phyloP scores from a whole-genome alignment of 2,888 invertebrate genomes.

The Automeris io region DNA sequence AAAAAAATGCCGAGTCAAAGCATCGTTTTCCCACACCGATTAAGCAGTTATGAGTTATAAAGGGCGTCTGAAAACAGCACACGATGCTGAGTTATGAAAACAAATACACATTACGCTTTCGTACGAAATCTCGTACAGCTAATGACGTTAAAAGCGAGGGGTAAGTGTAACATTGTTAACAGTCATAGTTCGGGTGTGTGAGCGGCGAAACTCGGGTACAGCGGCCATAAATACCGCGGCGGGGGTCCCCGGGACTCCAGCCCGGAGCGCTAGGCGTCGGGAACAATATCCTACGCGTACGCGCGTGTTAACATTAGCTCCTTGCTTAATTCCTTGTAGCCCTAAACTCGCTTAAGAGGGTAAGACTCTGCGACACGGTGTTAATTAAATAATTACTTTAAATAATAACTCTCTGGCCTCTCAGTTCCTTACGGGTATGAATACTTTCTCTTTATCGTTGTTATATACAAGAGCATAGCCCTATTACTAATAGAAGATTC shows the following conservation, averaged over 20 bases:
- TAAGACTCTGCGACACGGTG: conserved; percentile 65
- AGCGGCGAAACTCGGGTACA: conserved; percentile 68
- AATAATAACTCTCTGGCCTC: conserved; percentile 61
- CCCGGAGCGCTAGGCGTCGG: conserved; percentile 24
- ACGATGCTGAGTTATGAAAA: conserved; percentile 64
- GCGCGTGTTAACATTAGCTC: conserved; percentile 71
- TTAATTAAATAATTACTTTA: conserved; percentile 76
- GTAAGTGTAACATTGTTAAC: conserved; percentile 70
- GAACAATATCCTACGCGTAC: conserved; percentile 67
- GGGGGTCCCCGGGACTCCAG: conserved; percentile 41
- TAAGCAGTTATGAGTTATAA: conserved; percentile 47
- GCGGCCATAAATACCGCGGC: conserved; percentile 67
- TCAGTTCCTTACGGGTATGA: not conserved
- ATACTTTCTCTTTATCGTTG: no score
- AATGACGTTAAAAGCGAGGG: conserved; percentile 73
- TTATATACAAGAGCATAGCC: no score
- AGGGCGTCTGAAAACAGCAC: conserved; percentile 54
- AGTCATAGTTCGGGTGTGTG: conserved; percentile 68
- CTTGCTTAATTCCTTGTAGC: conserved; percentile 72
- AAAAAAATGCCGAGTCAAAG: conserved; percentile 46
- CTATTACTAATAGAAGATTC: no score
- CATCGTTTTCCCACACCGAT: conserved; percentile 68
- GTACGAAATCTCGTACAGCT: conserved; percentile 70
- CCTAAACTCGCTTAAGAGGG: conserved; percentile 72
- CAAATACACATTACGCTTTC: conserved; percentile 68